Evolutionary conservation across 1,140 invertebrate genomes (phyloP).

Genomic region (Pentalonia nigronervosa): DNA sequence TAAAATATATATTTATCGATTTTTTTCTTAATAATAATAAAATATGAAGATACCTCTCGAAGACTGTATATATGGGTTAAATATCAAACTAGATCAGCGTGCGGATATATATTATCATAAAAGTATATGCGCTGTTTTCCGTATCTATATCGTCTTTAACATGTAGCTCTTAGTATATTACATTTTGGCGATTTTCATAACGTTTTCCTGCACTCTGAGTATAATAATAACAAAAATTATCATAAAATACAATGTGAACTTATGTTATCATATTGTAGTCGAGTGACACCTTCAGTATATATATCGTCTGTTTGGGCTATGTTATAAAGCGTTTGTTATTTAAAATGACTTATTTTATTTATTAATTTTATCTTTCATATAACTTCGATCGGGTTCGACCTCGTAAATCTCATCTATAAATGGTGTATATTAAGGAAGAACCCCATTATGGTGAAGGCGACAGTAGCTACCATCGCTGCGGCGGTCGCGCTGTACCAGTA

Average conservation of each 20-base stretch:
- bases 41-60: background rate
- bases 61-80: background rate
- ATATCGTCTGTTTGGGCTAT: background rate
- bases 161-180: background rate
- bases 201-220: background rate
- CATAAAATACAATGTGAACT: background rate
- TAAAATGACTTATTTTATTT: background rate
- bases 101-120: background rate
- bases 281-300: background rate
- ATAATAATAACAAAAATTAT: background rate
- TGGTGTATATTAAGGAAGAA: slow-evolving; percentile 16
- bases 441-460: background rate
- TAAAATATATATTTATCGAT: slow-evolving; percentile 6
- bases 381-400: background rate
- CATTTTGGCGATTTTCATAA: background rate
- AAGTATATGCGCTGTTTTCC: background rate
- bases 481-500: background rate
- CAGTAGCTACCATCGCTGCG: background rate
- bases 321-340: slow-evolving; percentile 25
- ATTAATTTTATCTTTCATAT: background rate
- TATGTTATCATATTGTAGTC: background rate
- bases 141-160: background rate
- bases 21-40: background rate
- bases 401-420: background rate
- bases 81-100: background rate